Base-by-base conservation (phyloP, 2,797 vertebrate genomes). In the Takifugu ocellatus region DNA sequence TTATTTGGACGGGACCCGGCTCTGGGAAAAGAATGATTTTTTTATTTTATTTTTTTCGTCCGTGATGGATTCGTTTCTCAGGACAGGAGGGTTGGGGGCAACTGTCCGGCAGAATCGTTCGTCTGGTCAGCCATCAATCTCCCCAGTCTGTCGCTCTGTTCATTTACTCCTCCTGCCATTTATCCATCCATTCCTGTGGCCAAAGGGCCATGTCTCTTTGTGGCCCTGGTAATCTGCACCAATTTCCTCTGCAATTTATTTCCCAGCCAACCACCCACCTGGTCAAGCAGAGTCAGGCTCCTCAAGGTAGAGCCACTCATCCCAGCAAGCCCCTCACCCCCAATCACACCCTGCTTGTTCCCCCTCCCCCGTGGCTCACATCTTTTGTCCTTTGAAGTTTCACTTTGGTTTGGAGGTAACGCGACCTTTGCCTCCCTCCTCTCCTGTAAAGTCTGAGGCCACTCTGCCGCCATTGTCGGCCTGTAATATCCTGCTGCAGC, bases 241-340 rank as follows among this genome's bases (percentile, higher is more conserved):
- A 85, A 90, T 90, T 87, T 89, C 84, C 88, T 71, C 82, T 71
- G 82, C 86, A 85, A 88, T 89, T 87, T 87, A 87, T 89, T 87
- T 88, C 76, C 72, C 59, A 69, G 83, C 83, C 77, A 87, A 81
- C 81, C 83, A 84, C 78, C 86, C 76, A 88, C 82, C 85, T 87
- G 85, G 83, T 84, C 78, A 79, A 86, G 84, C 80, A 80, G 80
- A 77, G 74, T 78, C 76, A 74, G 66, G 68, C 74, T 79, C 80
- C 78, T 89, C 87, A 89, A 88, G 87, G 87, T 91, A 87, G 94
- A 92, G 87, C 91, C 92, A 92, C 90, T 95, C 92, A 92, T 91
- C 92, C 93, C 93, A 91, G 91, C 89, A 88, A 90, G 92, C 90
- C 84, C 86, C 74, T 76, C 80, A 52, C 76, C 89, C 91, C 90